Conservation (phyloP, 1,140 invertebrate species). For the Aphelenchoides fujianensis region DNA sequence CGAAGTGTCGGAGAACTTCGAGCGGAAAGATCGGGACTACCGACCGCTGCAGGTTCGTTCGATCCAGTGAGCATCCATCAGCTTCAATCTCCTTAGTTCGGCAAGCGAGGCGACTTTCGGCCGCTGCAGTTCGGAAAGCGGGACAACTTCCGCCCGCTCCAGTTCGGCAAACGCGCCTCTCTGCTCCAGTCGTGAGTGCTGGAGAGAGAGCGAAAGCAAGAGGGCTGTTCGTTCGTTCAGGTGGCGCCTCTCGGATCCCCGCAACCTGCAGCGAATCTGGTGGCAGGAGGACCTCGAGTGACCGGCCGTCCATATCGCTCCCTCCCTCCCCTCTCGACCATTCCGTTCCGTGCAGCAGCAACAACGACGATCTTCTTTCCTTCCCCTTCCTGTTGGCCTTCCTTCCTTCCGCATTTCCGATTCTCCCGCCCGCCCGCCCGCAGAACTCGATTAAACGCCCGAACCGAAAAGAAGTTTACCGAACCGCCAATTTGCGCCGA, state of each 20-base stretch:
- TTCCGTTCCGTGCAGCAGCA: not conserved
- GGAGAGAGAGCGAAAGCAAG: too few relatives aligned
- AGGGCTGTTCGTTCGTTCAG: too few relatives aligned
- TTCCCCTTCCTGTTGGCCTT: not conserved
- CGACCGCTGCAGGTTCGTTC: slow-evolving; percentile 46
- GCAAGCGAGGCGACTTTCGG: slow-evolving; percentile 54
- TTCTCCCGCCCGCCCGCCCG: too few relatives aligned
- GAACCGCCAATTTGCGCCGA: not conserved
- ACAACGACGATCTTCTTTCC: too few relatives aligned
- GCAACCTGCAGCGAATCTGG: not conserved
- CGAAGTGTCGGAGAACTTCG: slow-evolving; percentile 35
- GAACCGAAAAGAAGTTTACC: not conserved
- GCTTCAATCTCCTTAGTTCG: slow-evolving; percentile 43
- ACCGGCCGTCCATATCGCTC: not conserved
- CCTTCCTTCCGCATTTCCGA: too few relatives aligned
- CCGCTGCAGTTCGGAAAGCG: slow-evolving; percentile 57
- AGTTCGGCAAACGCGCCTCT: slow-evolving; percentile 15
- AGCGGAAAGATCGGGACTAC: slow-evolving; percentile 47
- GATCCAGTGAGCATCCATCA: not conserved
- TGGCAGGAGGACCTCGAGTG: not conserved
- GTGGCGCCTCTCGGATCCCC: too few relatives aligned
- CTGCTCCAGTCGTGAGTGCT: not conserved
- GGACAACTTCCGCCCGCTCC: slow-evolving; percentile 48
- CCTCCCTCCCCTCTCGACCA: not conserved
- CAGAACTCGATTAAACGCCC: too few relatives aligned